phyloP scores from a whole-genome alignment of 2,888 invertebrate species.

The Tridacna gigas region DNA sequence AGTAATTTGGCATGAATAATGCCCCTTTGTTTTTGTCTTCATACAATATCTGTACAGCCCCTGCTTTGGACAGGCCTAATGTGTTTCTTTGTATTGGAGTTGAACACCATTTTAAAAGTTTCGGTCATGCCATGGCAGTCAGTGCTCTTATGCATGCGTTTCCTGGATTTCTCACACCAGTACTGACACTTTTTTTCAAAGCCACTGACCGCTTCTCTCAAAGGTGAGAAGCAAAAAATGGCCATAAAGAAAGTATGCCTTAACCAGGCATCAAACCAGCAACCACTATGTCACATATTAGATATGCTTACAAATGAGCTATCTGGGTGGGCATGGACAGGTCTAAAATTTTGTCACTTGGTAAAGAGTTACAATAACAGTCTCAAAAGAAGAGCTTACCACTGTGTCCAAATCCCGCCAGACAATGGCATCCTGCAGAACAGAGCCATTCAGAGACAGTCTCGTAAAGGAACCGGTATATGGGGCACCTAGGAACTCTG shows the following conservation, averaged over 20 bases:
- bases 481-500: slow-evolving; percentile 57
- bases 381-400: slow-evolving; percentile 37
- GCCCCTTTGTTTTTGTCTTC: no score
- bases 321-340: no score
- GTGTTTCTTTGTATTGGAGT: no score
- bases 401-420: slow-evolving; percentile 61
- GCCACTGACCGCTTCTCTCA: not conserved
- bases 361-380: no score
- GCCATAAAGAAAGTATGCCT: no score
- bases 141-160: not conserved
- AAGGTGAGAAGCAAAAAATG: no score
- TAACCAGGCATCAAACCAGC: no score
- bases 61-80: no score
- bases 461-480: slow-evolving; percentile 60
- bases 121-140: not conserved
- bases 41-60: no score
- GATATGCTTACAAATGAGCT: no score
- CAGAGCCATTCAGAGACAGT: slow-evolving; percentile 34
- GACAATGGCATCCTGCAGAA: slow-evolving; percentile 36
- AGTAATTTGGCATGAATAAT: no score
- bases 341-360: not conserved
- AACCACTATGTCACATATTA: no score
- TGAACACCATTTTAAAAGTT: not conserved
- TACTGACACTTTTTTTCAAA: not conserved
- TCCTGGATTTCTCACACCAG: not conserved